Percentiles rank a stretch among this genome's conserved stretches.
These are phyloP conservation scores for Idaea straminata DNA, from an alignment of 2,888 invertebrate genomes.

Conservation along the genomic window DNA sequence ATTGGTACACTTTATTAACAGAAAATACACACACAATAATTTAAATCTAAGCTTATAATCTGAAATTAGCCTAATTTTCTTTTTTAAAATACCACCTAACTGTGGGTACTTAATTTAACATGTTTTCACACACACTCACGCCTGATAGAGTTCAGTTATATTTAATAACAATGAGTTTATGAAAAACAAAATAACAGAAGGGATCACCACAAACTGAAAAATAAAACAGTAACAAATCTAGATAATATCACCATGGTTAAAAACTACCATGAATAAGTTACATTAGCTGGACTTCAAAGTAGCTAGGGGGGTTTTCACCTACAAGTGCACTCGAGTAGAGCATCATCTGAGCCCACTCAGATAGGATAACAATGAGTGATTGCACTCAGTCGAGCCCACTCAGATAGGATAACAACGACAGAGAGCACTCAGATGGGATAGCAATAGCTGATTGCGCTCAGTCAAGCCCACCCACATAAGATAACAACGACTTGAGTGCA, in stretches of 20 bases:
- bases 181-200: constrained; percentile 59
- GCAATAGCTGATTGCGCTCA: too few relatives aligned
- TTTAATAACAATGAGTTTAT: constrained; percentile 52
- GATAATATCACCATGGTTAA: constrained; percentile 24
- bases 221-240: constrained; percentile 42
- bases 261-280: constrained; percentile 15
- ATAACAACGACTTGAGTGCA: constrained; percentile 10
- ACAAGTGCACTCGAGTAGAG: too few relatives aligned
- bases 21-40: constrained; percentile 78
- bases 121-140: constrained; percentile 61
- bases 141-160: constrained; percentile 43
- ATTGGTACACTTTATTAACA: constrained; percentile 64
- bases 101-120: constrained; percentile 66
- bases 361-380: too few relatives aligned
- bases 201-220: constrained; percentile 40
- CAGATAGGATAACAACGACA: too few relatives aligned
- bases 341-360: too few relatives aligned
- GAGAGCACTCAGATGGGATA: too few relatives aligned
- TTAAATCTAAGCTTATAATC: constrained; percentile 70
- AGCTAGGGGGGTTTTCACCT: too few relatives aligned
- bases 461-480: constrained; percentile 6
- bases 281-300: too few relatives aligned
- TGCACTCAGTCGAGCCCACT: too few relatives aligned
- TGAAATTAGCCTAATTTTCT: constrained; percentile 63
- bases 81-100: constrained; percentile 62